Evolutionary conservation across 1,140 invertebrate species (phyloP).

Genomic region (Heliconius nattereri): DNA sequence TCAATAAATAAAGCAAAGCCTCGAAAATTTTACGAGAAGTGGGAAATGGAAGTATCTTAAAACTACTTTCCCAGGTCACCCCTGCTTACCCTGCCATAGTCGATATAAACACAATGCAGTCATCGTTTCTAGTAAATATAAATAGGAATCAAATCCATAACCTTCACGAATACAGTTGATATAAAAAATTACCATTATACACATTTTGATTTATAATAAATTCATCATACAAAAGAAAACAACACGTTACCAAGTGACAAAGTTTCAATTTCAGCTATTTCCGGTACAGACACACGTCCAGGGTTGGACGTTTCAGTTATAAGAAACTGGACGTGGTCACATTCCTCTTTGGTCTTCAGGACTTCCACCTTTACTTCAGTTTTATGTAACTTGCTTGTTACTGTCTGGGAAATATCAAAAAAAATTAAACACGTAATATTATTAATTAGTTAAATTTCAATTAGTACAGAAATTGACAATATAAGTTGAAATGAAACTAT

Average conservation of each 20-base stretch:
- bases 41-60: too few relatives aligned
- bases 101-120: too few relatives aligned
- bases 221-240: neutral
- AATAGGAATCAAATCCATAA: neutral
- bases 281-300: slow-evolving; percentile 82
- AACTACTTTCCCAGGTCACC: too few relatives aligned
- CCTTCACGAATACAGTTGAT: neutral
- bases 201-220: too few relatives aligned
- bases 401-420: slow-evolving; percentile 83
- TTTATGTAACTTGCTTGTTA: slow-evolving; percentile 94
- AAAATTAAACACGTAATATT: neutral
- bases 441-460: too few relatives aligned
- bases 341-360: slow-evolving; percentile 91
- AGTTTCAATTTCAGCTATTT: slow-evolving; percentile 87
- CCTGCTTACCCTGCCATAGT: too few relatives aligned
- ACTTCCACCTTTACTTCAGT: slow-evolving; percentile 96
- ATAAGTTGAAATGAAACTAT: too few relatives aligned
- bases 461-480: too few relatives aligned
- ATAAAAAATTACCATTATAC: too few relatives aligned
- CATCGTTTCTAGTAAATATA: too few relatives aligned
- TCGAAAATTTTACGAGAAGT: too few relatives aligned
- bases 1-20: neutral
- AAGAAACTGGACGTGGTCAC: slow-evolving; percentile 96
- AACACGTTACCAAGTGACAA: slow-evolving; percentile 84
- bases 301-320: slow-evolving; percentile 91